Evolutionary conservation across 2,113 vertebrate genomes (phyloP).

Genomic region (Equus quagga): DNA sequence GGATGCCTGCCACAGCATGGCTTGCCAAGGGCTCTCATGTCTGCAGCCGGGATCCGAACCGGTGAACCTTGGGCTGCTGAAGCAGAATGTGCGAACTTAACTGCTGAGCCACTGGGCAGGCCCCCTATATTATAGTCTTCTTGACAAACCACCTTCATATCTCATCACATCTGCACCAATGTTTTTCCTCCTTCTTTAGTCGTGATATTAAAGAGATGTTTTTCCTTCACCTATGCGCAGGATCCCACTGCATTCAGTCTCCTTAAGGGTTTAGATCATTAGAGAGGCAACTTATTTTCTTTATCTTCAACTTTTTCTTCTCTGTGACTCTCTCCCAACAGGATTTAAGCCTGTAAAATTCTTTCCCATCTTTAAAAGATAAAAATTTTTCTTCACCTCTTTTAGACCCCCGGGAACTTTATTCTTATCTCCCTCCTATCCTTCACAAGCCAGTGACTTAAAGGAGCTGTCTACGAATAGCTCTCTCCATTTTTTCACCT

Average conservation of each 20-base stretch:
- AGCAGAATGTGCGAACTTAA: too few relatives aligned
- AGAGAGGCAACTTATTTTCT: background rate
- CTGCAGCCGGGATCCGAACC: too few relatives aligned
- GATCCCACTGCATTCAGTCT: background rate
- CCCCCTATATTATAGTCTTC: background rate
- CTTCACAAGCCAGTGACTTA: background rate
- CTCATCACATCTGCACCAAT: background rate
- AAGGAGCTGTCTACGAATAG: background rate
- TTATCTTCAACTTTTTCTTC: background rate
- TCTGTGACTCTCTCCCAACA: background rate
- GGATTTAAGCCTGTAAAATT: background rate
- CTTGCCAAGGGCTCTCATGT: too few relatives aligned
- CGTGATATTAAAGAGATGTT: background rate
- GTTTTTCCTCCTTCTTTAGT: background rate
- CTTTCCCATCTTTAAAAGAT: conserved; percentile 15
- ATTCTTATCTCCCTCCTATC: background rate
- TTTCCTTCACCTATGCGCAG: background rate
- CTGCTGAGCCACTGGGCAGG: too few relatives aligned
- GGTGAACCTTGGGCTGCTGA: too few relatives aligned
- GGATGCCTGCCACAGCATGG: too few relatives aligned
- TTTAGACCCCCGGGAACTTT: background rate
- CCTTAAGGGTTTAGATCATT: background rate
- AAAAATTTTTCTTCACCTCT: background rate
- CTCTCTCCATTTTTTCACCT: background rate
- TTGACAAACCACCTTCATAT: background rate